These are phyloP conservation scores for Hypolimnas misippus DNA, from an alignment of 2,888 invertebrate genomes.

Conservation along the genomic window DNA sequence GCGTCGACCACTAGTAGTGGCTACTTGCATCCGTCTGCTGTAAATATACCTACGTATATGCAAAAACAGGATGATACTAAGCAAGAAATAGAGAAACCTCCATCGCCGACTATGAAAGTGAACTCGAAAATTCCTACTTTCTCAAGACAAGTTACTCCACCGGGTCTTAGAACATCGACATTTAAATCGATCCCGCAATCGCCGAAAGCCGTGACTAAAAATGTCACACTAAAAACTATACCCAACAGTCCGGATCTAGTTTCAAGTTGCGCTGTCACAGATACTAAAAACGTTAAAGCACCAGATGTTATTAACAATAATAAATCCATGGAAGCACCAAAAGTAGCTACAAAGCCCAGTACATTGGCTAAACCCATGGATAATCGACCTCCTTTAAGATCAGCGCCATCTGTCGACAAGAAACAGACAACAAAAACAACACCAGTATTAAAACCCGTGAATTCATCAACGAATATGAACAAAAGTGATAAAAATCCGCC, in stretches of 20 bases:
- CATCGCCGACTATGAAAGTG: constrained; percentile 71
- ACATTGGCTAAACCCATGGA: constrained; percentile 71
- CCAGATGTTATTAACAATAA: constrained; percentile 85
- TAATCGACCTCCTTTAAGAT: constrained; percentile 69
- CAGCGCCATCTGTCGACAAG: constrained; percentile 69
- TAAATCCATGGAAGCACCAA: constrained; percentile 69
- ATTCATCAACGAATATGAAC: constrained; percentile 53
- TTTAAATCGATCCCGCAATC: constrained; percentile 72
- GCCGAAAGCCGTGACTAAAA: constrained; percentile 67
- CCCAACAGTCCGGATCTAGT: constrained; percentile 89
- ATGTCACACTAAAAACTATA: constrained; percentile 57
- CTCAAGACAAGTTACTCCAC: constrained; percentile 77
- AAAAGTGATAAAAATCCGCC: constrained; percentile 64
- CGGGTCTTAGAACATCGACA: constrained; percentile 74
- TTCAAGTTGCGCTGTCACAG: constrained; percentile 86
- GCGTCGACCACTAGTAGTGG: constrained; percentile 87
- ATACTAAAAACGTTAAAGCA: constrained; percentile 81
- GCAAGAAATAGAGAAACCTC: constrained; percentile 64
- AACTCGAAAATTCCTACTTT: constrained; percentile 79
- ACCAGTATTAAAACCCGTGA: constrained; percentile 62
- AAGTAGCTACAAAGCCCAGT: constrained; percentile 72
- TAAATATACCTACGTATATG: constrained; percentile 85
- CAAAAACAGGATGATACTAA: constrained; percentile 53
- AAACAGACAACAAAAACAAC: constrained; percentile 62
- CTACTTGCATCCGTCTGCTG: constrained; percentile 88